A percentile compares a stretch with the other conserved stretches of the same genome.
Evolutionary conservation across 2,113 vertebrate genomes (phyloP).

Genomic region (Stictonetta naevosa): DNA sequence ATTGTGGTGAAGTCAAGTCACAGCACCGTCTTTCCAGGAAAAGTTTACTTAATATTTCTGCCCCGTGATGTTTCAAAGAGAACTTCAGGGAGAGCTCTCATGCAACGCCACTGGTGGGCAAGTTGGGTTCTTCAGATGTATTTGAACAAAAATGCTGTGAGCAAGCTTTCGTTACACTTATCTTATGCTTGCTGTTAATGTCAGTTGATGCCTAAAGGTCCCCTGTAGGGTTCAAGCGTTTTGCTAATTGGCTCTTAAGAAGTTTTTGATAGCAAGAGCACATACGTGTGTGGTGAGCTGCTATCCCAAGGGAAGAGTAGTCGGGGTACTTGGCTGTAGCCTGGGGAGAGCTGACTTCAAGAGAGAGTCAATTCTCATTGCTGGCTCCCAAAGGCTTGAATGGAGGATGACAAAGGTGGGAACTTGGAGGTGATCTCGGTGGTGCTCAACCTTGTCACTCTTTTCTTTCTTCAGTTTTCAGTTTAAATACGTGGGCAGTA

Average conservation of each 20-base stretch:
- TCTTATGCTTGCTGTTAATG: background rate
- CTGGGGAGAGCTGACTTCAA: background rate
- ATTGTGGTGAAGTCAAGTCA: background rate
- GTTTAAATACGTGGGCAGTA: fast-evolving
- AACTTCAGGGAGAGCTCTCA: fast-evolving
- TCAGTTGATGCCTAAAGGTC: background rate
- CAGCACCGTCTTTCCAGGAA: background rate
- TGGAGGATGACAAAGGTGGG: background rate
- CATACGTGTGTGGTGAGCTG: background rate
- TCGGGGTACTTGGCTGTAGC: background rate
- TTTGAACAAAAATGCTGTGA: background rate
- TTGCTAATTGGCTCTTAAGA: background rate
- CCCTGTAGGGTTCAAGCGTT: background rate
- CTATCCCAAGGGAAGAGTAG: fast-evolving
- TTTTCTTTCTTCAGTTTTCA: background rate
- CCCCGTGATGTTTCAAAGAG: background rate
- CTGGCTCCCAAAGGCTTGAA: background rate
- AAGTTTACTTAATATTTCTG: background rate
- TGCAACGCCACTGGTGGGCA: background rate
- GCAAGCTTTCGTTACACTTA: background rate
- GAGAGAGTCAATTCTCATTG: background rate
- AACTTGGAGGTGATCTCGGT: background rate
- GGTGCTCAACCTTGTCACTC: background rate
- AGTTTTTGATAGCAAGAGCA: background rate
- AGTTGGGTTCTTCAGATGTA: background rate